A percentile compares a stretch with the other conserved stretches of the same genome.
Evolutionary conservation across 2,888 invertebrate genomes (phyloP).

Genomic region (Ischnura elegans): DNA sequence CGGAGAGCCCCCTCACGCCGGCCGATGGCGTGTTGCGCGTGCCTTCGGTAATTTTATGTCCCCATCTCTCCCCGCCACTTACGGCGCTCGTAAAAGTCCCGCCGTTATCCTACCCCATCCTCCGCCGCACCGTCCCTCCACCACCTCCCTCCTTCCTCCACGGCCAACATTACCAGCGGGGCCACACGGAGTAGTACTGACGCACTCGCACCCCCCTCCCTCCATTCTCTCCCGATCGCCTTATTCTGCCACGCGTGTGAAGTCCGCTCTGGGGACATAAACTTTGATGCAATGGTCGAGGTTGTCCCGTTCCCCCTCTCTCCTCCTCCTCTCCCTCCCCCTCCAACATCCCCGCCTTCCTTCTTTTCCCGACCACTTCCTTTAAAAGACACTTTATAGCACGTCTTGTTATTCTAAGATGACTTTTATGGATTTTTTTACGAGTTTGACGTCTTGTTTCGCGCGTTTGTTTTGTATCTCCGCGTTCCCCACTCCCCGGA

Average conservation of each 20-base stretch:
- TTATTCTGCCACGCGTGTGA: slow-evolving; percentile 63
- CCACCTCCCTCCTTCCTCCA: neutral
- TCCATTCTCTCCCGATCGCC: slow-evolving; percentile 3
- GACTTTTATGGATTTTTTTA: slow-evolving; percentile 61
- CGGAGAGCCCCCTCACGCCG: slow-evolving; percentile 9
- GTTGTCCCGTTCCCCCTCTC: neutral
- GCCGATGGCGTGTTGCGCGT: slow-evolving; percentile 48
- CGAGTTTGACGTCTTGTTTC: slow-evolving; percentile 62
- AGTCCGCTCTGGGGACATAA: slow-evolving; percentile 54
- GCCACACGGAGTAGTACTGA: neutral
- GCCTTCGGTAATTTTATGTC: slow-evolving; percentile 66
- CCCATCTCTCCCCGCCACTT: slow-evolving; percentile 66
- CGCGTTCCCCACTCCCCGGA: neutral
- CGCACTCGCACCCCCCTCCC: neutral
- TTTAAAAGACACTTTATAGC: slow-evolving; percentile 55
- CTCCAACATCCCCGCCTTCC: neutral
- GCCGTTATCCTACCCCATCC: neutral
- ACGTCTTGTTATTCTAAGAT: slow-evolving; percentile 59
- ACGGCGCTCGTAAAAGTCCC: slow-evolving; percentile 60
- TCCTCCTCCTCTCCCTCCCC: slow-evolving; percentile 5
- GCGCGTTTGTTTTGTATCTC: slow-evolving; percentile 28
- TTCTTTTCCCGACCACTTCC: slow-evolving; percentile 2
- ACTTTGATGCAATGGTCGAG: slow-evolving; percentile 65
- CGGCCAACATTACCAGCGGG: neutral
- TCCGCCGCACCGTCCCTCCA: neutral